These are phyloP conservation scores for Eupleurogrammus muticus DNA, from an alignment of 2,797 vertebrate genomes.

Conservation along the genomic window DNA sequence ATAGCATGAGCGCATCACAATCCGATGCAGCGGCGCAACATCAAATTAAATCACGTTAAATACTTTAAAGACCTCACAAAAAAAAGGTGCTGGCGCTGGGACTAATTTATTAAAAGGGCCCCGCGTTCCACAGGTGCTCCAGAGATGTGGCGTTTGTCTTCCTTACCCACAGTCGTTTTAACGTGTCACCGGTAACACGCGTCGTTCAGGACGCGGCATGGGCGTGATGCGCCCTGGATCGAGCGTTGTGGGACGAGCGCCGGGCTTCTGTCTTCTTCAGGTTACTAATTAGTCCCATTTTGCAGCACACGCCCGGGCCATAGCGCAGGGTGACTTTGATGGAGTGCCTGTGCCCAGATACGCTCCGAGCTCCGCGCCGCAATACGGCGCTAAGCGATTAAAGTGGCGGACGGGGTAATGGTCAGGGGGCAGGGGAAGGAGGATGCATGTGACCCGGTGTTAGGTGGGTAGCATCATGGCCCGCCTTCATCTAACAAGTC, in stretches of 20 bases:
- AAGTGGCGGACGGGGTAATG: conserved; percentile 72
- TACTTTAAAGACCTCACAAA: background rate
- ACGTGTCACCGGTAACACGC: conserved; percentile 57
- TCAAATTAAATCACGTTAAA: background rate
- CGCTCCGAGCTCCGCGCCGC: conserved; percentile 69
- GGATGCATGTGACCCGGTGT: conserved; percentile 60
- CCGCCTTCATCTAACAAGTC: conserved; percentile 70
- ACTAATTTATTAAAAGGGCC: background rate
- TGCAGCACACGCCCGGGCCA: conserved; percentile 67
- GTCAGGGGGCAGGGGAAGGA: conserved; percentile 35
- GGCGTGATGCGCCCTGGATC: conserved; percentile 44
- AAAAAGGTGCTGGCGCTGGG: background rate
- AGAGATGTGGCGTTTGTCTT: background rate
- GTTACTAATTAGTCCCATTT: conserved; percentile 82
- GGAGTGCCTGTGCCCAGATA: conserved; percentile 68
- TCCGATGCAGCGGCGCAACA: background rate
- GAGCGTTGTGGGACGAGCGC: conserved; percentile 59
- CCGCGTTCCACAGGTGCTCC: conserved; percentile 7
- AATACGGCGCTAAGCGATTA: conserved; percentile 70
- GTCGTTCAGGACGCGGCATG: conserved; percentile 27
- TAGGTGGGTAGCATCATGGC: conserved; percentile 64
- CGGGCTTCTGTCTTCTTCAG: conserved; percentile 65
- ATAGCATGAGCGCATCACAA: background rate
- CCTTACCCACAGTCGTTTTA: conserved; percentile 20
- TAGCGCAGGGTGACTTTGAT: conserved; percentile 78